These are phyloP conservation scores for Galaxias olidus DNA, from an alignment of 2,797 vertebrate species.

Conservation along the genomic window DNA sequence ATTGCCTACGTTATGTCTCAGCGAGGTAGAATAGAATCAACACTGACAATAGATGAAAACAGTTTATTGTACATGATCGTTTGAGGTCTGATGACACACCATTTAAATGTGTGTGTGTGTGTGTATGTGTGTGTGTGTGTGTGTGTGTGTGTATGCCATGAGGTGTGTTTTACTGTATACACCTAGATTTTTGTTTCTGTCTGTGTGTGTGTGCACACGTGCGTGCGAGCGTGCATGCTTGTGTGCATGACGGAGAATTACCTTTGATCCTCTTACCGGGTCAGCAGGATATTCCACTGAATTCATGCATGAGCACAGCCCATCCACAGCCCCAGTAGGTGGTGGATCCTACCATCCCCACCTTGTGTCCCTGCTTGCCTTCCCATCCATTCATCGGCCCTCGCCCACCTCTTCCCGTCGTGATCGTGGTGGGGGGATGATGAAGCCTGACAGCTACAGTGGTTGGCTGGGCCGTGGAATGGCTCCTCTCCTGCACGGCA, in stretches of 20 bases:
- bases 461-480: not conserved
- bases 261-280: constrained; percentile 6
- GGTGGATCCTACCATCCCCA: not conserved
- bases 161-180: too few species aligned
- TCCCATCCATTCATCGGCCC: not conserved
- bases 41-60: too few species aligned
- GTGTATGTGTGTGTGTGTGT: not conserved
- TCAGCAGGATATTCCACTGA: constrained; percentile 19
- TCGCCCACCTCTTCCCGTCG: not conserved
- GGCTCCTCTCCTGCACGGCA: not conserved
- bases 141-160: not conserved
- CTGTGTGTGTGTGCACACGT: not conserved
- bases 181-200: too few species aligned
- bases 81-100: not conserved
- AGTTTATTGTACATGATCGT: too few species aligned
- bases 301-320: not conserved
- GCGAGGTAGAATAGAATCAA: not conserved
- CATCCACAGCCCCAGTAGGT: not conserved
- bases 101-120: not conserved
- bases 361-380: not conserved
- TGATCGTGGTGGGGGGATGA: not conserved
- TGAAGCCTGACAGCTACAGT: not conserved
- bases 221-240: not conserved
- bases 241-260: not conserved
- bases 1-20: not conserved